A percentile compares a stretch with the other conserved stretches of the same genome.
These are phyloP conservation scores for Pluvialis apricaria DNA, from an alignment of 2,113 vertebrate genomes.

Conservation along the genomic window DNA sequence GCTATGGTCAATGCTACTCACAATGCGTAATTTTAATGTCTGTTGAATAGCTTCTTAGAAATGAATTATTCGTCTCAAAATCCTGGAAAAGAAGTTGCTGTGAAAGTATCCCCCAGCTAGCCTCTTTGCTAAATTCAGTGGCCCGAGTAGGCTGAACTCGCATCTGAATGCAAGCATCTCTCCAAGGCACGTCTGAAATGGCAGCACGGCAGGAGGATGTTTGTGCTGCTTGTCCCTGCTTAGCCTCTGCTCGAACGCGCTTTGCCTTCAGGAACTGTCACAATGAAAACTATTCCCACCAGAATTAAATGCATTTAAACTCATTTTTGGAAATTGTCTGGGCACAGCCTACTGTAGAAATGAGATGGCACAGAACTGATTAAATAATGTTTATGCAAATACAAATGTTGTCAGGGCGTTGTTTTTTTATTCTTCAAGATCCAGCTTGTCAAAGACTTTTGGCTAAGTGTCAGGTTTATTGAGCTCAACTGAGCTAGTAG, in stretches of 20 bases:
- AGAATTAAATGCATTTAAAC: slow-evolving; percentile 28
- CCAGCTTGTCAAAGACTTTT: slow-evolving; percentile 20
- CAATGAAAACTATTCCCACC: slow-evolving; percentile 18
- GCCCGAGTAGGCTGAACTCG: rapidly evolving
- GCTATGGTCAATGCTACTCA: background rate
- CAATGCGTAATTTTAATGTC: background rate
- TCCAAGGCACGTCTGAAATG: rapidly evolving
- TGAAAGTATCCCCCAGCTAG: background rate
- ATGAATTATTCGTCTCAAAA: background rate
- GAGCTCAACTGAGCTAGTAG: slow-evolving; percentile 12
- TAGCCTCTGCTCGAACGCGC: background rate
- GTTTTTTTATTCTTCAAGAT: slow-evolving; percentile 48
- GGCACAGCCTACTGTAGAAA: slow-evolving; percentile 38
- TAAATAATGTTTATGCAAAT: slow-evolving; percentile 50
- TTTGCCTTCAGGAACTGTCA: slow-evolving; percentile 29
- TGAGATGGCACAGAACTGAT: slow-evolving; percentile 55
- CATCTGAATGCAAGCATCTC: background rate
- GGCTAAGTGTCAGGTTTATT: background rate
- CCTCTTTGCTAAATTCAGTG: background rate
- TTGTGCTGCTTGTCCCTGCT: background rate
- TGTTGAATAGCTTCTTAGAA: background rate
- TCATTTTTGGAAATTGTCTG: slow-evolving; percentile 46
- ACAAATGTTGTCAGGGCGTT: slow-evolving; percentile 10
- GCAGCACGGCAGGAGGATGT: background rate
- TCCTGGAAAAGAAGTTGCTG: background rate